Evolutionary conservation across 2,888 invertebrate species (phyloP), one percentile per base, ranked within the genome.

Genomic region (Oithona nana): DNA sequence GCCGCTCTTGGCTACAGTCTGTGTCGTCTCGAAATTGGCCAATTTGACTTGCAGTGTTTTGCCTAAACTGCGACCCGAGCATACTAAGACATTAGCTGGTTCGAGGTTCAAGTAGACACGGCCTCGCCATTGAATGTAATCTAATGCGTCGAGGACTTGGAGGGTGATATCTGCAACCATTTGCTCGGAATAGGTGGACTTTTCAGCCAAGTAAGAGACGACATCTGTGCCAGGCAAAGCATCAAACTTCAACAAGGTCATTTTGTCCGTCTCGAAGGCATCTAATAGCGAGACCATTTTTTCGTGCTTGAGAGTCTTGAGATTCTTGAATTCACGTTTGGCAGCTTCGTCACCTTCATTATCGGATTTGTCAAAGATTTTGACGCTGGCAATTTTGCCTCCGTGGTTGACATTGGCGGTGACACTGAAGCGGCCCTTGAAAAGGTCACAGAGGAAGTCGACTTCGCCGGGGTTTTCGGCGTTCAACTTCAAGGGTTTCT

Each of bases 61-160:
- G 0, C 85, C 83, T 66, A 89, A 77, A 22, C 88, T 84, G 67
- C 90, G 77, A 20, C 88, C 83, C 0, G 84, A 83, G 1, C 86
- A 82, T 84, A 95, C 88, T 2, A 94, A 88, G 28, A 97, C 80
- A 73, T 97, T 97, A 71, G 93, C 92, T 0, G 95, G 95, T 73
- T 95, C 89, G 57, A 94, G 76, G 72, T 93, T 86, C 65, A 93
- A 75, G 72, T 92, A 89, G 68, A 86, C 86, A 67, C 83, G 82
- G 1, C 92, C 92, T 69, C 88, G 80, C 86, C 93, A 93, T 73
- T 97, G 95, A 50, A 98, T 76, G 73, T 93, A 97, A 74, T 94
- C 93, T 0, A 95, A 75, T 1, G 83, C 94, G 70, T 93, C 89
- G 63, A 92, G 74, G 0, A 90, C 75, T 77, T 79, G 66, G 13